Evolutionary conservation across 2,113 vertebrate genomes (phyloP).

Genomic region (Hemicordylus capensis): DNA sequence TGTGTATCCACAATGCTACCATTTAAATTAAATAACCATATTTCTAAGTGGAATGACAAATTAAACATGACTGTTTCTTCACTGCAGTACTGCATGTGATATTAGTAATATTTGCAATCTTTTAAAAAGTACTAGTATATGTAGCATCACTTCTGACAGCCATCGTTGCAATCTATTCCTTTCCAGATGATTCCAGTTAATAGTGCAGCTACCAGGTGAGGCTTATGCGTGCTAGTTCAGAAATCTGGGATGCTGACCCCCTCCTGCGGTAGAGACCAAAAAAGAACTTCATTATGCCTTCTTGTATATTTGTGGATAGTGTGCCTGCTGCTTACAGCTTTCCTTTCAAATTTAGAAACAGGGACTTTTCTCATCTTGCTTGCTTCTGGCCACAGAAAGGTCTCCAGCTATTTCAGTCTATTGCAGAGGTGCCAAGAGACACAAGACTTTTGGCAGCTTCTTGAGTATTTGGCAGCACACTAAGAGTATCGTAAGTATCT

Average conservation of each 20-base stretch:
- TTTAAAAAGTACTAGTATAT: neutral
- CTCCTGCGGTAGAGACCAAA: conserved; percentile 30
- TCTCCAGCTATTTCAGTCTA: conserved; percentile 45
- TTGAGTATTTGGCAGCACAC: conserved; percentile 46
- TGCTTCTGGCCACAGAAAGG: conserved; percentile 53
- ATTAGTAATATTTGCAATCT: neutral
- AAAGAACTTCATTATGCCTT: conserved; percentile 31
- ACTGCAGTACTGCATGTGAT: neutral
- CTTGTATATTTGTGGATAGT: conserved; percentile 34
- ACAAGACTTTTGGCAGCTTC: conserved; percentile 40
- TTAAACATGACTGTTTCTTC: neutral
- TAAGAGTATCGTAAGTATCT: conserved; percentile 6
- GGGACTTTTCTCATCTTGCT: conserved; percentile 62
- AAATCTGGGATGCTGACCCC: conserved; percentile 39
- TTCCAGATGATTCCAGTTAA: conserved; percentile 7
- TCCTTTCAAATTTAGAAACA: conserved; percentile 65
- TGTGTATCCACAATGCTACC: too few relatives aligned
- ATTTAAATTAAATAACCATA: neutral
- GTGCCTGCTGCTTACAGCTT: conserved; percentile 53
- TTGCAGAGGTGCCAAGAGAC: conserved; percentile 51
- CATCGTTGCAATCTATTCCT: neutral
- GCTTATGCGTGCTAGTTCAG: conserved; percentile 40
- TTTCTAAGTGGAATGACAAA: neutral
- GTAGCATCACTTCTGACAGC: neutral
- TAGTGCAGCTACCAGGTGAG: conserved; percentile 15